phyloP scores from a whole-genome alignment of 2,888 invertebrate genomes.

The Erebia aethiops region DNA sequence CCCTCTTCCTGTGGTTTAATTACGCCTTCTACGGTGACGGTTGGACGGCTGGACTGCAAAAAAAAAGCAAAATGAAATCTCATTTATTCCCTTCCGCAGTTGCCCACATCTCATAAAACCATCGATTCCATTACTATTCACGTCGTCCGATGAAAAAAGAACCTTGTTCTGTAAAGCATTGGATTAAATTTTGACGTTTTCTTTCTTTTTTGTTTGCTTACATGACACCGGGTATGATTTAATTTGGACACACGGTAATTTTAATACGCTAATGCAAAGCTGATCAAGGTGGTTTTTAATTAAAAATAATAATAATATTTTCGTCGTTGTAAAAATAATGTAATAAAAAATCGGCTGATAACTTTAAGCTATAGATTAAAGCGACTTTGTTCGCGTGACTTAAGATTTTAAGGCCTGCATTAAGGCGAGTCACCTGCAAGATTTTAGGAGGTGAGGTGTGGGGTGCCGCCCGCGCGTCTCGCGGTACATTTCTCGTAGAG shows the following conservation, averaged over 20 bases:
- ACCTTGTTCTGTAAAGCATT: background rate
- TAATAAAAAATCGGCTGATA: too few species aligned
- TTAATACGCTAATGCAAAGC: conserved; percentile 26
- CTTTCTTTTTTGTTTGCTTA: background rate
- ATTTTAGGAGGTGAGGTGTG: too few species aligned
- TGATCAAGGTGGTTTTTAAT: conserved; percentile 8
- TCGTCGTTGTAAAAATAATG: background rate
- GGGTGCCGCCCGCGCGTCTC: too few species aligned
- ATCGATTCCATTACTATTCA: conserved; percentile 26
- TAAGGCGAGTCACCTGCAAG: too few species aligned
- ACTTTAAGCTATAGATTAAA: too few species aligned
- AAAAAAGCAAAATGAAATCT: conserved; percentile 34
- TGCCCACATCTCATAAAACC: conserved; percentile 31
- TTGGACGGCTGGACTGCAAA: conserved; percentile 17
- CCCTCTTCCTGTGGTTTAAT: conserved; percentile 28
- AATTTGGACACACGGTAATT: conserved; percentile 23
- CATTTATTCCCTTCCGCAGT: conserved; percentile 25
- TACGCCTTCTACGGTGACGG: conserved; percentile 25
- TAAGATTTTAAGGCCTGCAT: too few species aligned
- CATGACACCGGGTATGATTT: conserved; percentile 6
- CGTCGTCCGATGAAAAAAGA: conserved; percentile 4
- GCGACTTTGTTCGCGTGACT: too few species aligned
- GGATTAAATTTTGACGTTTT: background rate
- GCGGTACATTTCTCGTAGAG: too few species aligned
- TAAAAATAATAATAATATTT: conserved; percentile 8